Percentiles rank a stretch among this genome's conserved stretches.
These are phyloP conservation scores for Styela clava DNA, from an alignment of 23 tunicate species.

Conservation along the genomic window DNA sequence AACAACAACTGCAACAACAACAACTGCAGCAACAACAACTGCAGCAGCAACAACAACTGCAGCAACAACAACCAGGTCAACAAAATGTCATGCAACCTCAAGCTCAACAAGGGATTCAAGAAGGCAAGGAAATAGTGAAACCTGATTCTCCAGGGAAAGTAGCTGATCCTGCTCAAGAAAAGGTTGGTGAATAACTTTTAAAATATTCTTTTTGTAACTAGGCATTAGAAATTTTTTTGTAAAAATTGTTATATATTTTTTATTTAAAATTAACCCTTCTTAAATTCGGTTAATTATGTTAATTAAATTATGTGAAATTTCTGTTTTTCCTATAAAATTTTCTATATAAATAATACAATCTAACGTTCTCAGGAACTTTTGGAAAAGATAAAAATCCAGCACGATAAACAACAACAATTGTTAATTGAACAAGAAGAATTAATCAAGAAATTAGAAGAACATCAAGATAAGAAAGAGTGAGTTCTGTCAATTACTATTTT, in stretches of 20 bases:
- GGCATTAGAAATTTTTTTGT: too few species aligned
- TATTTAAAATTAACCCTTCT: too few species aligned
- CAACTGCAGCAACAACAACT: too few species aligned
- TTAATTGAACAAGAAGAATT: constrained; percentile 45
- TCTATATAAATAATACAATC: too few species aligned
- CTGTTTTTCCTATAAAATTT: too few species aligned
- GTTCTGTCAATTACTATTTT: background rate
- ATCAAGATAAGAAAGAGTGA: constrained; percentile 36
- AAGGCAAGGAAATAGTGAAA: background rate
- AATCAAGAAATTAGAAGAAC: constrained; percentile 52
- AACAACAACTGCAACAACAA: too few species aligned
- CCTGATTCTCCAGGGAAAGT: background rate
- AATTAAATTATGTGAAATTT: too few species aligned
- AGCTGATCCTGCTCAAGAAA: background rate
- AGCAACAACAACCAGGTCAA: background rate
- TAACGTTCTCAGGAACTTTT: constrained; percentile 33
- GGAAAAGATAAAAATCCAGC: constrained; percentile 54
- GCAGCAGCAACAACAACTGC: too few species aligned
- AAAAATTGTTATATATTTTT: too few species aligned
- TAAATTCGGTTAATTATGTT: too few species aligned
- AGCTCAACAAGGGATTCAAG: background rate
- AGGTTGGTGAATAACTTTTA: too few species aligned
- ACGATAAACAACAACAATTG: constrained; percentile 52
- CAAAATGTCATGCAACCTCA: background rate
- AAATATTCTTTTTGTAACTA: too few species aligned